Percentiles rank a stretch among this genome's conserved stretches.
phyloP scores from a whole-genome alignment of 1,140 invertebrate genomes.

The Trypoxylus dichotomus region DNA sequence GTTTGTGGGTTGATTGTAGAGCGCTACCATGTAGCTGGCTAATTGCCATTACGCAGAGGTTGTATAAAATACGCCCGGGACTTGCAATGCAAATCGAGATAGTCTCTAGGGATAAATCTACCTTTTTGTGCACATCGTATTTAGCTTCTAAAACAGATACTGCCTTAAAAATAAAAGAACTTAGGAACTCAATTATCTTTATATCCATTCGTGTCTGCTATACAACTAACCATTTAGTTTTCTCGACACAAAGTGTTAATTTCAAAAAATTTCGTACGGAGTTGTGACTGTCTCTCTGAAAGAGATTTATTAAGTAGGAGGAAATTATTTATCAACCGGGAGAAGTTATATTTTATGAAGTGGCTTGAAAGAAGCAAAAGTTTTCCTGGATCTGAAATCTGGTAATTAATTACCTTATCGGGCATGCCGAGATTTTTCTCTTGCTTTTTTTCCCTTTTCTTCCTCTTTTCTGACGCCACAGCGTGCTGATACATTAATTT shows the following conservation, averaged over 20 bases:
- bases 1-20: too few species aligned
- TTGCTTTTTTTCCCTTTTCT: neutral
- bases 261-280: neutral
- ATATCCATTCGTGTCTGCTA: too few species aligned
- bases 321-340: conserved; percentile 21
- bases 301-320: conserved; percentile 13
- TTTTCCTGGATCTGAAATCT: conserved; percentile 20
- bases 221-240: neutral
- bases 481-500: neutral
- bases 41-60: neutral
- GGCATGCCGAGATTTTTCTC: conserved; percentile 2
- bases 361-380: conserved; percentile 14
- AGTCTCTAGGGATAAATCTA: too few species aligned
- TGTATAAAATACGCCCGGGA: neutral
- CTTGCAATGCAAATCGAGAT: neutral
- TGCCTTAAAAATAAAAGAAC: too few species aligned
- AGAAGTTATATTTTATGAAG: conserved; percentile 17
- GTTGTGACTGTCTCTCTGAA: neutral
- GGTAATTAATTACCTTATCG: conserved; percentile 22
- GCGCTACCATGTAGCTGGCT: too few species aligned
- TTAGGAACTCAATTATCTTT: too few species aligned
- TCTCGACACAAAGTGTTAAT: neutral
- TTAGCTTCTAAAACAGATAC: too few species aligned
- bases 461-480: neutral
- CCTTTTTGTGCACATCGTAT: too few species aligned